These are phyloP conservation scores for Anoplius nigerrimus DNA, from an alignment of 2,888 invertebrate genomes.

Conservation along the genomic window DNA sequence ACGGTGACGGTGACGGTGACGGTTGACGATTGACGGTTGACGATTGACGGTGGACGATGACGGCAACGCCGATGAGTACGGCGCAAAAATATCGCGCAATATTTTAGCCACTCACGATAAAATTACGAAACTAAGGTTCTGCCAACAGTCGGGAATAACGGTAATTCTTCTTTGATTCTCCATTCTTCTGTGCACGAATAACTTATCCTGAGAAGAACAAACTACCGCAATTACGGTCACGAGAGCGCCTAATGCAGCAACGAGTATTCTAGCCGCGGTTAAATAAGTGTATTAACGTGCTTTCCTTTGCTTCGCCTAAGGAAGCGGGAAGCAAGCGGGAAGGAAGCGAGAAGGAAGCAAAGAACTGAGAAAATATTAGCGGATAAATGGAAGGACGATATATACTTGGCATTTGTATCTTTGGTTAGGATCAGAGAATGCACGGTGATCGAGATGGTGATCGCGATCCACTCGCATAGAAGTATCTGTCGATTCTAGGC, in stretches of 20 bases:
- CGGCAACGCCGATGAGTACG: no score
- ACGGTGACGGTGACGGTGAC: no score
- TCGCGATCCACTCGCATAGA: no score
- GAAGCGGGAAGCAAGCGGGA: not conserved
- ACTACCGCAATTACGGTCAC: slow-evolving; percentile 8
- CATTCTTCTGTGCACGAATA: slow-evolving; percentile 6
- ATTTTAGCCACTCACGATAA: no score
- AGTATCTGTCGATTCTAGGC: no score
- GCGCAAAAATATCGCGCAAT: no score
- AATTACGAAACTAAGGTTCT: no score
- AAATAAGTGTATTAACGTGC: no score
- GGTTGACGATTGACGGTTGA: no score
- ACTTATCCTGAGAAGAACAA: not conserved
- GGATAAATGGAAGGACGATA: not conserved
- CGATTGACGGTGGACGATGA: slow-evolving; percentile 4
- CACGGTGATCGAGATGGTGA: no score
- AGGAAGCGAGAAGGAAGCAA: not conserved
- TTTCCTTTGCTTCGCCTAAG: not conserved
- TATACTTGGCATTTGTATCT: not conserved
- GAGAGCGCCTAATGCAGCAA: not conserved
- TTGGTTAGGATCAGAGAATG: no score
- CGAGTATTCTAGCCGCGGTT: no score
- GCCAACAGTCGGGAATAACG: not conserved
- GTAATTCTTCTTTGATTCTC: slow-evolving; percentile 3
- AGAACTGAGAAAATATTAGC: not conserved